A percentile compares a stretch with the other conserved stretches of the same genome.
Evolutionary conservation across 2,113 vertebrate genomes (phyloP).

Genomic region (Daphoenositta chrysoptera): DNA sequence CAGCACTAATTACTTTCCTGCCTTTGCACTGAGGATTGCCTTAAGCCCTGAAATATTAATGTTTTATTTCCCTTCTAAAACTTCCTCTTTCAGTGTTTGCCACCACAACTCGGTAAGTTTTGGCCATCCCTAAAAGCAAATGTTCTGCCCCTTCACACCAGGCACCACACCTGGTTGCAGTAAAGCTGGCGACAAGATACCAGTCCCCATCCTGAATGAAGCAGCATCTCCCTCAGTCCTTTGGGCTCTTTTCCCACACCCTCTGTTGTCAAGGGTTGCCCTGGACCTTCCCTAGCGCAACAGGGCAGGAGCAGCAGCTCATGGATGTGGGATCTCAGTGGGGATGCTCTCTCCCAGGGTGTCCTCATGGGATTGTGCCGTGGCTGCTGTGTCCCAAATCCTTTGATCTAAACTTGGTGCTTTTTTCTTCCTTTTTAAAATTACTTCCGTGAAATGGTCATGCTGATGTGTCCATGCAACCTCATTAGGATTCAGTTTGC

Average conservation of each 20-base stretch:
- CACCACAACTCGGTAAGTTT: neutral
- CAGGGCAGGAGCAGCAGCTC: neutral
- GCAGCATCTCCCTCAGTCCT: neutral
- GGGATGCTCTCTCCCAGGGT: neutral
- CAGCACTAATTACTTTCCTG: neutral
- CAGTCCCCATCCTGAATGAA: accelerated
- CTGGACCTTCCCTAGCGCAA: neutral
- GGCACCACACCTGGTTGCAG: accelerated
- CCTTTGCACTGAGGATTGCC: neutral
- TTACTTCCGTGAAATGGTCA: neutral
- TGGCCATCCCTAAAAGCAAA: neutral
- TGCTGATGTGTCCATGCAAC: neutral
- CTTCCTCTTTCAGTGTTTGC: constrained; percentile 8
- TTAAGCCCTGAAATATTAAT: neutral
- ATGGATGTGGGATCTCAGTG: neutral
- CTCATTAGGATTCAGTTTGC: neutral
- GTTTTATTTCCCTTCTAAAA: constrained; percentile 17
- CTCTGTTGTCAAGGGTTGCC: neutral
- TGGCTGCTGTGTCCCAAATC: neutral
- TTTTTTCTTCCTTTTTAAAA: neutral
- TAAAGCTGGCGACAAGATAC: neutral
- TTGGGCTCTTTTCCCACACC: neutral
- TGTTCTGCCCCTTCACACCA: neutral
- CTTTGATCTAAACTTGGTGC: neutral
- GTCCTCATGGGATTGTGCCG: neutral